phyloP scores from a whole-genome alignment of 2,113 vertebrate species.

The Tricholaema leucomelas region DNA sequence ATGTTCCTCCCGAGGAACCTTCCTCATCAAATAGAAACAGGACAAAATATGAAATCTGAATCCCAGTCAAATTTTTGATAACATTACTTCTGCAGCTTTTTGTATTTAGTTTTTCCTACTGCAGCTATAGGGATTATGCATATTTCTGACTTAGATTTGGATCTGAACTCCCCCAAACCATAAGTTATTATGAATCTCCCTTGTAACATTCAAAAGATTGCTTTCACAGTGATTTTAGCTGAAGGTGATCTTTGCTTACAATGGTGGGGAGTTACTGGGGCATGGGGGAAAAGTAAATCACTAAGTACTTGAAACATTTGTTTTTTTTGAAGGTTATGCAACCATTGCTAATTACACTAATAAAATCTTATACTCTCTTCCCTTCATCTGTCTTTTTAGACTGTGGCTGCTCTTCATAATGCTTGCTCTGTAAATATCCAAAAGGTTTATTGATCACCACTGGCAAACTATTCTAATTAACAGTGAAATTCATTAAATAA shows the following conservation, averaged over 20 bases:
- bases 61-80: background rate
- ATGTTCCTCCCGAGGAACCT: background rate
- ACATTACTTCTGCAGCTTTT: background rate
- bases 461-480: background rate
- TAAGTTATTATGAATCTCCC: fast-evolving
- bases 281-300: background rate
- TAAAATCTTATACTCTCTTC: background rate
- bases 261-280: background rate
- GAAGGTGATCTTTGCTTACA: background rate
- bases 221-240: background rate
- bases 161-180: background rate
- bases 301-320: background rate
- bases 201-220: background rate
- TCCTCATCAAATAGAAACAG: background rate
- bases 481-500: background rate
- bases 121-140: background rate
- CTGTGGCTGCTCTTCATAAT: background rate
- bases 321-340: background rate
- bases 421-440: background rate
- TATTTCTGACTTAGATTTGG: background rate
- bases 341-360: background rate
- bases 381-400: background rate
- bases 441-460: constrained; percentile 10
- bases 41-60: background rate
- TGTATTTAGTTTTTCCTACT: background rate